A percentile compares a stretch with the other conserved stretches of the same genome.
These are phyloP conservation scores for Pteria penguin DNA, from an alignment of 2,888 invertebrate species.

Conservation along the genomic window DNA sequence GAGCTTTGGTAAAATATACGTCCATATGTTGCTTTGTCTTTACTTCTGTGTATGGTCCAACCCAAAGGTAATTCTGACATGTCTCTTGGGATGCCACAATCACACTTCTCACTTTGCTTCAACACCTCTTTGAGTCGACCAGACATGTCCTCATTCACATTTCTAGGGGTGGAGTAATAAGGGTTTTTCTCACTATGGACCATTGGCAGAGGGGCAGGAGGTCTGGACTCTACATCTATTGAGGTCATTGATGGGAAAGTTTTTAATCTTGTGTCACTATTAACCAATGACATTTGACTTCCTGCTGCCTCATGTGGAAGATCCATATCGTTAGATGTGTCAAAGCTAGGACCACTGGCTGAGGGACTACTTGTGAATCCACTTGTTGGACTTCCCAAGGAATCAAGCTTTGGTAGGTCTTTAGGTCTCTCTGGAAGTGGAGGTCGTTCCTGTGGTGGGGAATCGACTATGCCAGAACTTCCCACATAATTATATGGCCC, in stretches of 20 bases:
- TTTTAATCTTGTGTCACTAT: neutral
- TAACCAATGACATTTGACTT: conserved; percentile 3
- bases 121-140: conserved; percentile 60
- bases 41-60: conserved; percentile 69
- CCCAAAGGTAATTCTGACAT: conserved; percentile 62
- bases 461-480: neutral
- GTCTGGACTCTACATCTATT: conserved; percentile 32
- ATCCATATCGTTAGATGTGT: neutral
- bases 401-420: conserved; percentile 5
- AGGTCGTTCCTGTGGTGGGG: conserved; percentile 19
- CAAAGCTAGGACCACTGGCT: neutral
- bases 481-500: conserved; percentile 6
- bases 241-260: neutral
- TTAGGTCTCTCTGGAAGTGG: conserved; percentile 33
- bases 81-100: conserved; percentile 65
- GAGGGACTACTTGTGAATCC: neutral
- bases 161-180: conserved; percentile 61
- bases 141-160: conserved; percentile 55
- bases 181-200: conserved; percentile 40
- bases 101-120: conserved; percentile 63
- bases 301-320: neutral
- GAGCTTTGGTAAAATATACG: conserved; percentile 64
- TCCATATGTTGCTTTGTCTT: conserved; percentile 55
- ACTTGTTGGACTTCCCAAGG: conserved; percentile 1
- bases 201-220: conserved; percentile 51